phyloP scores from a whole-genome alignment of 2,888 invertebrate species.

The Anorthoa munda region DNA sequence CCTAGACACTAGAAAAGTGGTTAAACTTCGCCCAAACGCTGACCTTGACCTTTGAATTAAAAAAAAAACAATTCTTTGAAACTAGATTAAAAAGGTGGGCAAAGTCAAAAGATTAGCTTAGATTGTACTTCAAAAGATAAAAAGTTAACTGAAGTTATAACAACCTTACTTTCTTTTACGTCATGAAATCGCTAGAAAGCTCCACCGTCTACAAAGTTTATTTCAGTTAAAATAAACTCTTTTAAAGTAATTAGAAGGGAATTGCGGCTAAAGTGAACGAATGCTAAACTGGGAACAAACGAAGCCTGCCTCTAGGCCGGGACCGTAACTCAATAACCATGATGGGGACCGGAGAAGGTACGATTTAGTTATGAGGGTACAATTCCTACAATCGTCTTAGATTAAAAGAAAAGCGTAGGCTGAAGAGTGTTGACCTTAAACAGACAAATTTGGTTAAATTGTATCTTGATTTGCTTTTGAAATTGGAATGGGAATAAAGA shows the following conservation, averaged over 20 bases:
- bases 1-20: too few species aligned
- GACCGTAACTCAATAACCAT: constrained; percentile 57
- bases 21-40: too few species aligned
- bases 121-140: too few species aligned
- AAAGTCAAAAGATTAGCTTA: not conserved
- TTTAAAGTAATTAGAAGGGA: constrained; percentile 60
- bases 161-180: constrained; percentile 16
- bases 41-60: not conserved
- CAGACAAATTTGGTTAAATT: not conserved
- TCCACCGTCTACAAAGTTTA: constrained; percentile 45
- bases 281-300: constrained; percentile 47
- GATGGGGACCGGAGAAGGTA: constrained; percentile 21
- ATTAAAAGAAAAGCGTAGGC: not conserved
- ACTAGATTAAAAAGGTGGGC: not conserved
- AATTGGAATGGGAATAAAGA: too few species aligned
- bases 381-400: constrained; percentile 10
- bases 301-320: not conserved
- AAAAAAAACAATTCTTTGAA: not conserved
- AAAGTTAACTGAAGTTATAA: constrained; percentile 24
- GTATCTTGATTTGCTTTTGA: not conserved
- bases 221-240: constrained; percentile 50
- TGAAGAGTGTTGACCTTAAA: constrained; percentile 4
- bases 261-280: constrained; percentile 53
- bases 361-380: constrained; percentile 20
- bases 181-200: constrained; percentile 14